Evolutionary conservation across 2,797 vertebrate genomes (phyloP), one percentile per base, ranked within the genome.

Genomic region (Centroberyx gerrardi): DNA sequence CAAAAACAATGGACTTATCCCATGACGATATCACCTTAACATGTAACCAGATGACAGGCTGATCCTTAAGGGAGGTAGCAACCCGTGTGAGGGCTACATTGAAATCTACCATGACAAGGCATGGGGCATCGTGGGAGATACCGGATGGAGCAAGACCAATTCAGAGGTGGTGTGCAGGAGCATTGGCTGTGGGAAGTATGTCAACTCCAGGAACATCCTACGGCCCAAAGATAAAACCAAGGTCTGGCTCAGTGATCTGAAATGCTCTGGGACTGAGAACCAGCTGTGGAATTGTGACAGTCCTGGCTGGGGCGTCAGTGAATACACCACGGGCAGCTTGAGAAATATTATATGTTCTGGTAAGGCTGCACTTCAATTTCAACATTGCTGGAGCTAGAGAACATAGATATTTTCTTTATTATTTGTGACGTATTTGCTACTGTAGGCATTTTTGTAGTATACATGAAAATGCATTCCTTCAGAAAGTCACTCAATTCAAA

Each of bases 41-140:
- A 0, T 62, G 6, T 53, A 28, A 40, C 6, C 72, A 89, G 85
- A 0, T 62, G 28, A 33, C 1, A 71, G 52, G 22, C 67, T 92
- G 28, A 63, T 78, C 29, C 84, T 94, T 0, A 29, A 4, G 1
- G 18, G 40, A 3, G 77, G 62, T 0, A 0, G 0, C 0, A 18
- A 54, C 1, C 85, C 91, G 0, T 95, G 95, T 29, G n/a, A 80
- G 33, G 94, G 94, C 48, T 52, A 78, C 7, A 28, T 93, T 38
- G 29, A 91, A 46, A 36, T 94, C 15, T 78, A 46, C 62, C 1
- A 85, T 1, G 0, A 58, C 0, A 0, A 0, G 0, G 0, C 0
- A 0, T 81, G 73, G 88, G 89, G 93, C 2, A 62, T 68, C 3
- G 86, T 93, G 2, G 91, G 93, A 3, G 31, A 78, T 17, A 14